Evolutionary conservation across 2,888 invertebrate species (phyloP).

Genomic region (Troides aeacus): DNA sequence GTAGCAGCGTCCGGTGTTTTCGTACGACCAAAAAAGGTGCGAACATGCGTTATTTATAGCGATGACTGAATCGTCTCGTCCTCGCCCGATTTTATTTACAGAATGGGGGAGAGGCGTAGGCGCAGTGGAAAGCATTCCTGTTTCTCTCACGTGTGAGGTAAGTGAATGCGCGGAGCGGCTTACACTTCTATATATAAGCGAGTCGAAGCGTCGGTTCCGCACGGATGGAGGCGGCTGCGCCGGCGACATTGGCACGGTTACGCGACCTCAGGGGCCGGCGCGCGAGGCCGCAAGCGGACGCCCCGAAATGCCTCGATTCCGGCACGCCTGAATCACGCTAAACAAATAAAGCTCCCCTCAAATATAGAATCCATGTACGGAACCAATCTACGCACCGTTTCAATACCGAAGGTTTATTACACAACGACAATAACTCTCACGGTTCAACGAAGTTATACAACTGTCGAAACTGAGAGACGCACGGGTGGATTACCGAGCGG

Average conservation of each 20-base stretch:
- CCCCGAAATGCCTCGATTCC: slow-evolving; percentile 76
- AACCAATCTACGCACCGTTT: slow-evolving; percentile 2
- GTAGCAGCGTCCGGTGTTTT: slow-evolving; percentile 76
- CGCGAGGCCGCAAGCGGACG: slow-evolving; percentile 72
- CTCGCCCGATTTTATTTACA: slow-evolving; percentile 64
- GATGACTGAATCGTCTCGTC: slow-evolving; percentile 66
- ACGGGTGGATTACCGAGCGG: slow-evolving; percentile 61
- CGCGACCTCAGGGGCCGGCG: slow-evolving; percentile 67
- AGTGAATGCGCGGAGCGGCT: slow-evolving; percentile 3
- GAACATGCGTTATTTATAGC: slow-evolving; percentile 73
- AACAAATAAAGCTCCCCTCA: slow-evolving; percentile 28
- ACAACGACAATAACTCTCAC: slow-evolving; percentile 48
- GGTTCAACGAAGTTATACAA: slow-evolving; percentile 56
- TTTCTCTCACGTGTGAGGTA: slow-evolving; percentile 39
- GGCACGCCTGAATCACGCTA: slow-evolving; percentile 68
- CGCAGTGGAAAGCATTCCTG: slow-evolving; percentile 48
- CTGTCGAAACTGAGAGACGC: slow-evolving; percentile 55
- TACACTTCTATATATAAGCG: slow-evolving; percentile 34
- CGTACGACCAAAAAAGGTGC: slow-evolving; percentile 77
- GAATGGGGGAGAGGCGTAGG: slow-evolving; percentile 54
- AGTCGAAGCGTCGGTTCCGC: slow-evolving; percentile 58
- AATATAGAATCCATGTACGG: not conserved
- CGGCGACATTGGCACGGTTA: slow-evolving; percentile 78
- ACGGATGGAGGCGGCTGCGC: slow-evolving; percentile 51
- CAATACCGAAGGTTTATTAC: slow-evolving; percentile 40